Percentiles rank a stretch among this genome's conserved stretches.
Conservation (phyloP, 2,113 vertebrate species). For the Lontra canadensis region DNA sequence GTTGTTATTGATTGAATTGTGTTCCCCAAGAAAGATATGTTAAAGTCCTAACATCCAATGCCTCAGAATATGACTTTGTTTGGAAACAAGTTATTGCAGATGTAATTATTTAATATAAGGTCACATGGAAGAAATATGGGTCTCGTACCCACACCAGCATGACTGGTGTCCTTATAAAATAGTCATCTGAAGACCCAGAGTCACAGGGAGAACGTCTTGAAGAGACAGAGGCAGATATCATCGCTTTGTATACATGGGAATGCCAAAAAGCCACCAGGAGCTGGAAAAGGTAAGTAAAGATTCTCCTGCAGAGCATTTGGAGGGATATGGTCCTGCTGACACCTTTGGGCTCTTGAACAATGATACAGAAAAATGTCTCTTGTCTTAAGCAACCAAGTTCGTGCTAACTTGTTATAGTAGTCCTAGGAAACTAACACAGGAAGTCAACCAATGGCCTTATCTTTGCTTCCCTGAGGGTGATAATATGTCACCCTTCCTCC, state of each 20-base stretch:
- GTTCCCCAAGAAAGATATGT: background rate
- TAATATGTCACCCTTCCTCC: background rate
- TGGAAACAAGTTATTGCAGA: background rate
- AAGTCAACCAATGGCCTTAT: background rate
- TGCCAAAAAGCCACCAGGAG: background rate
- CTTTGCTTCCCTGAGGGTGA: background rate
- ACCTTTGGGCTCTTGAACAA: background rate
- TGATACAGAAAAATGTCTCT: background rate
- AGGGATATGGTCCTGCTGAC: background rate
- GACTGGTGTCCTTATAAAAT: background rate
- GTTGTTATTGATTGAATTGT: background rate
- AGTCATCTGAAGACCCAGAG: background rate
- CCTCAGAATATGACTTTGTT: background rate
- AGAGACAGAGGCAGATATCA: background rate
- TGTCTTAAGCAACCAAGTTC: background rate
- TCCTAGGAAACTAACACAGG: background rate
- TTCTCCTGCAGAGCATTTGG: background rate
- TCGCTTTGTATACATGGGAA: background rate
- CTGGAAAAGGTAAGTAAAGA: background rate
- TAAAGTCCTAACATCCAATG: background rate
- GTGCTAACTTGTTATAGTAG: background rate
- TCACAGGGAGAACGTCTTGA: background rate
- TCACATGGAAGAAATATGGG: background rate
- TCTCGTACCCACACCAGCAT: background rate
- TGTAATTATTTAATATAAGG: background rate